A percentile compares a stretch with the other conserved stretches of the same genome.
Evolutionary conservation across 2,797 vertebrate genomes (phyloP).

Genomic region (Phoebastria nigripes): DNA sequence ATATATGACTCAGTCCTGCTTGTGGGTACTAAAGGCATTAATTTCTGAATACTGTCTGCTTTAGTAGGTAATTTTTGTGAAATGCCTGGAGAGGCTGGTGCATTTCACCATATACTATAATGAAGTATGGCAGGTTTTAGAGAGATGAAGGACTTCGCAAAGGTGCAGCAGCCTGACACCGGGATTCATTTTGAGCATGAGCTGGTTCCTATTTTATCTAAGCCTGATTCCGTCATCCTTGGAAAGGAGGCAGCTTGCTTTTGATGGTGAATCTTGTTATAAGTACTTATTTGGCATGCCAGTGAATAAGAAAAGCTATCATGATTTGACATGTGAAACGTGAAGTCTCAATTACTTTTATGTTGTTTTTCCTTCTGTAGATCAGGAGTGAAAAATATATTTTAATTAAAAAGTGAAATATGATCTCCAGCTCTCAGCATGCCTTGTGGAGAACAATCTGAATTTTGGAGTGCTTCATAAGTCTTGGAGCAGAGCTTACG

Average conservation of each 20-base stretch:
- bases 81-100: constrained; percentile 10
- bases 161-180: constrained; percentile 48
- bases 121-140: constrained; percentile 26
- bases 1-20: background rate
- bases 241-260: constrained; percentile 28
- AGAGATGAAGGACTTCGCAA: constrained; percentile 54
- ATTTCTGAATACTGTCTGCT: constrained; percentile 24
- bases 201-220: constrained; percentile 49
- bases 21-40: constrained; percentile 8
- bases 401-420: constrained; percentile 62
- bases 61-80: constrained; percentile 25
- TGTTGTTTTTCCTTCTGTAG: constrained; percentile 51
- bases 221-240: constrained; percentile 58
- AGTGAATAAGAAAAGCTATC: constrained; percentile 36
- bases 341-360: constrained; percentile 65
- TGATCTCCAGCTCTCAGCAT: background rate
- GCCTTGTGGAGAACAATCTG: background rate
- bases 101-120: background rate
- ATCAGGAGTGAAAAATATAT: constrained; percentile 26
- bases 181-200: constrained; percentile 39
- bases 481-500: background rate
- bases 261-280: constrained; percentile 51
- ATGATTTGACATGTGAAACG: constrained; percentile 43
- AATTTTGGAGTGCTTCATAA: constrained; percentile 8
- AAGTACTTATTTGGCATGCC: constrained; percentile 43